These are phyloP conservation scores for Drosophila simulans DNA, from an alignment of 1,140 invertebrate species.

Conservation along the genomic window DNA sequence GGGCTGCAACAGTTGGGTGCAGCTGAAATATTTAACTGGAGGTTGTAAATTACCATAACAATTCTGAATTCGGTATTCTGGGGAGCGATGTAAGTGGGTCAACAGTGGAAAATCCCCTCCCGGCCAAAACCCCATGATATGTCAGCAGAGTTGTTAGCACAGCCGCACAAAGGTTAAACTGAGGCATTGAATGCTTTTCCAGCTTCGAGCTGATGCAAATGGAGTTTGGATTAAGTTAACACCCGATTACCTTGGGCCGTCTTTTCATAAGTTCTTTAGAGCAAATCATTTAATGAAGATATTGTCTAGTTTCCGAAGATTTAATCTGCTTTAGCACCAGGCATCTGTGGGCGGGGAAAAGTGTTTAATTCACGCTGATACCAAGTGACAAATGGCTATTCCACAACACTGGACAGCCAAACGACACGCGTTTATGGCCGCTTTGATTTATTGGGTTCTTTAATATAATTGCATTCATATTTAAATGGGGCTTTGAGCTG, in stretches of 20 bases:
- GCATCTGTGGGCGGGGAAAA: conserved; percentile 17
- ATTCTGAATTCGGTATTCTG: conserved; percentile 42
- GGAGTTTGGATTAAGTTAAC: conserved; percentile 41
- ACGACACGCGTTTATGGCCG: conserved; percentile 27
- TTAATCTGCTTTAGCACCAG: conserved; percentile 7
- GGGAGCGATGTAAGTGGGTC: conserved; percentile 65
- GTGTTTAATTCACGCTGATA: conserved; percentile 19
- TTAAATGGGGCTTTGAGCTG: conserved; percentile 27
- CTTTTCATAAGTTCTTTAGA: conserved; percentile 3
- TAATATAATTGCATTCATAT: conserved; percentile 32
- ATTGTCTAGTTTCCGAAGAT: conserved; percentile 25
- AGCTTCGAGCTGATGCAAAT: conserved; percentile 5
- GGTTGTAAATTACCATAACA: conserved; percentile 80
- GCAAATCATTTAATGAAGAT: conserved; percentile 42
- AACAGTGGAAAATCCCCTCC: conserved; percentile 48
- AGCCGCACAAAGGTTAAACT: conserved; percentile 37
- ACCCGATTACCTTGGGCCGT: conserved; percentile 27
- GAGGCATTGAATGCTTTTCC: conserved; percentile 5
- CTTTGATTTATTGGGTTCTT: conserved; percentile 38
- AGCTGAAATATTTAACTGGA: conserved; percentile 61
- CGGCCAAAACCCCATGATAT: conserved; percentile 27
- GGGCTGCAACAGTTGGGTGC: conserved; percentile 58
- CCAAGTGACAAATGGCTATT: conserved; percentile 34
- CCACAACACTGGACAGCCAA: conserved; percentile 22
- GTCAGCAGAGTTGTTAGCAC: conserved; percentile 38